Conservation (phyloP, 2,113 vertebrate species). For the Cyanocitta stelleri region DNA sequence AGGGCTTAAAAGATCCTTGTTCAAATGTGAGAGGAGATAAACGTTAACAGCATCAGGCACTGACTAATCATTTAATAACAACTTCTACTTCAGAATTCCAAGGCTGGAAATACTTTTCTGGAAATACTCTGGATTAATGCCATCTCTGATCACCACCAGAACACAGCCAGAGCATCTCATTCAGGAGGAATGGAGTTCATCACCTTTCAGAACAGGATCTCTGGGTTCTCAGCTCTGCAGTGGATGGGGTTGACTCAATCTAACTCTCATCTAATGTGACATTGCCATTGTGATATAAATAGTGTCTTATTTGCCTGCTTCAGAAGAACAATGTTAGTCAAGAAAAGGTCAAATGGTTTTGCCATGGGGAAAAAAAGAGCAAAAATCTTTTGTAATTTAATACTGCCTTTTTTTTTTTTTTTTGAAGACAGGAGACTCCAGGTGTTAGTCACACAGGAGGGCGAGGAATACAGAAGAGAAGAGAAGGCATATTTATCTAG, state of each 20-base stretch:
- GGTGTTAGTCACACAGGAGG: neutral
- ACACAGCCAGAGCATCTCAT: neutral
- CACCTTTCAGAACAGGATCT: neutral
- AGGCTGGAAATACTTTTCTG: neutral
- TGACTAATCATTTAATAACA: neutral
- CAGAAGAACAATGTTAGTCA: slow-evolving; percentile 14
- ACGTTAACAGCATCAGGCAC: neutral
- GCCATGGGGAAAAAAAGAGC: neutral
- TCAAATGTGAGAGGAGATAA: neutral
- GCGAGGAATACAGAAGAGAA: neutral
- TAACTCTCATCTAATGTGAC: slow-evolving; percentile 21
- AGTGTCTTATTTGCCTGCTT: slow-evolving; percentile 50
- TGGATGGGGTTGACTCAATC: neutral
- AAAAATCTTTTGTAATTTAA: slow-evolving; percentile 37
- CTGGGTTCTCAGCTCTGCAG: neutral
- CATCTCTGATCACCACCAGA: neutral
- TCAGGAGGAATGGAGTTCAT: neutral
- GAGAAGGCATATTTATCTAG: neutral
- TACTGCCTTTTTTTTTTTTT: neutral
- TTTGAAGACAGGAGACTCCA: neutral
- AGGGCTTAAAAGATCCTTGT: neutral
- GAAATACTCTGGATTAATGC: neutral
- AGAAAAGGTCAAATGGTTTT: slow-evolving; percentile 56
- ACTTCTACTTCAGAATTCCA: neutral
- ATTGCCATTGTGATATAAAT: slow-evolving; percentile 35